These are phyloP conservation scores for Aplodontia rufa DNA, from an alignment of 2,113 vertebrate species.

Conservation along the genomic window DNA sequence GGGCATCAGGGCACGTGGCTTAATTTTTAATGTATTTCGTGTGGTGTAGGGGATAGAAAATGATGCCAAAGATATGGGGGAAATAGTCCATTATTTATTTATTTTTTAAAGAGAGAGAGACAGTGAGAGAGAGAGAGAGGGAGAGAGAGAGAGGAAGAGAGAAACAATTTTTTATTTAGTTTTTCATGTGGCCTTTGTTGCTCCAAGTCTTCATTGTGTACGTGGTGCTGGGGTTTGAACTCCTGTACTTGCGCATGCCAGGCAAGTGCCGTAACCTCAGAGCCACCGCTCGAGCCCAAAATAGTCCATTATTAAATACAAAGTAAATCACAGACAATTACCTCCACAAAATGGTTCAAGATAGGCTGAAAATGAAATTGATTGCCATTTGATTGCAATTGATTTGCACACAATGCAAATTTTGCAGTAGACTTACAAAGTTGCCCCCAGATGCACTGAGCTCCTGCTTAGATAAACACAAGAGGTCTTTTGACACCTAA, in stretches of 20 bases:
- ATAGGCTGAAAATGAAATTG: slow-evolving; percentile 32
- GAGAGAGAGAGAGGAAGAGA: too few relatives aligned
- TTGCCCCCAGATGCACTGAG: neutral
- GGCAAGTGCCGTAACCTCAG: too few relatives aligned
- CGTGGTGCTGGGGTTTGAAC: too few relatives aligned
- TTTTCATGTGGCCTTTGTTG: too few relatives aligned
- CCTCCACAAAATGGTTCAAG: neutral
- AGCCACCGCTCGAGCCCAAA: too few relatives aligned
- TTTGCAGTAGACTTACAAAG: neutral
- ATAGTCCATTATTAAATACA: neutral
- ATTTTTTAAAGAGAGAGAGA: too few relatives aligned
- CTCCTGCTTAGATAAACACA: neutral
- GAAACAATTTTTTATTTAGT: too few relatives aligned
- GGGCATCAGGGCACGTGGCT: neutral
- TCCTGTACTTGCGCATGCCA: too few relatives aligned
- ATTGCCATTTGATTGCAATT: slow-evolving; percentile 32
- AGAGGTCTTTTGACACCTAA: neutral
- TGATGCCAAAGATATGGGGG: neutral
- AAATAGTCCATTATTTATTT: neutral
- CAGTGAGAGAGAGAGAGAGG: too few relatives aligned
- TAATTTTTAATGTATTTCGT: neutral
- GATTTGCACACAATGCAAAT: neutral
- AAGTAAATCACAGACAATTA: slow-evolving; percentile 18
- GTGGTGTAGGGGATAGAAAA: neutral
- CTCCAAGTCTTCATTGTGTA: too few relatives aligned